Evolutionary conservation across 2,113 vertebrate genomes (phyloP).

Genomic region (Bubo scandiacus): DNA sequence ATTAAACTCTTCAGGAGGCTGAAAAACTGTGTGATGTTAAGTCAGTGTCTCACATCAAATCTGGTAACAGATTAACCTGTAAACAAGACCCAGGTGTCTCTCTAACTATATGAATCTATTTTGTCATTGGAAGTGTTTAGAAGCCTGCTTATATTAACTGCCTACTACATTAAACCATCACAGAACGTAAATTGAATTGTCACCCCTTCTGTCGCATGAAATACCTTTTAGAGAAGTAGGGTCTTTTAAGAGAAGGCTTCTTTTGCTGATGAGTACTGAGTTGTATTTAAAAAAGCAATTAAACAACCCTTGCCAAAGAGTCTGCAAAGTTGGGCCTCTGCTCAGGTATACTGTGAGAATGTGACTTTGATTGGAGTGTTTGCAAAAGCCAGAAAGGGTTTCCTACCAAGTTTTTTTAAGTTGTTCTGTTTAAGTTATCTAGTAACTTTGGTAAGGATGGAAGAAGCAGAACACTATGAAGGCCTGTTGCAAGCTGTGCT

Average conservation of each 20-base stretch:
- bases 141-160: background rate
- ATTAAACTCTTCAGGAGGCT: background rate
- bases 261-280: background rate
- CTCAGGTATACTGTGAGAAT: background rate
- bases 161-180: background rate
- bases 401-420: background rate
- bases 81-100: slow-evolving; percentile 8
- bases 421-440: background rate
- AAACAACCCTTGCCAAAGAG: background rate
- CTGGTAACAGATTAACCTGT: slow-evolving; percentile 50
- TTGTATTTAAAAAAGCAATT: background rate
- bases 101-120: slow-evolving; percentile 26
- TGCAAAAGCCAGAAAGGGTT: background rate
- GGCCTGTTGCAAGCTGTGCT: background rate
- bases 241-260: background rate
- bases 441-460: background rate
- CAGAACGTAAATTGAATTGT: background rate
- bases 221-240: background rate
- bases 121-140: slow-evolving; percentile 5
- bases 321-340: background rate
- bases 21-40: background rate
- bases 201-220: background rate
- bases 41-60: slow-evolving; percentile 32
- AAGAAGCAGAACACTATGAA: background rate
- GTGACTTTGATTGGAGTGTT: background rate